Conservation (phyloP, 1,140 invertebrate species). For the Hesperophylax magnus region DNA sequence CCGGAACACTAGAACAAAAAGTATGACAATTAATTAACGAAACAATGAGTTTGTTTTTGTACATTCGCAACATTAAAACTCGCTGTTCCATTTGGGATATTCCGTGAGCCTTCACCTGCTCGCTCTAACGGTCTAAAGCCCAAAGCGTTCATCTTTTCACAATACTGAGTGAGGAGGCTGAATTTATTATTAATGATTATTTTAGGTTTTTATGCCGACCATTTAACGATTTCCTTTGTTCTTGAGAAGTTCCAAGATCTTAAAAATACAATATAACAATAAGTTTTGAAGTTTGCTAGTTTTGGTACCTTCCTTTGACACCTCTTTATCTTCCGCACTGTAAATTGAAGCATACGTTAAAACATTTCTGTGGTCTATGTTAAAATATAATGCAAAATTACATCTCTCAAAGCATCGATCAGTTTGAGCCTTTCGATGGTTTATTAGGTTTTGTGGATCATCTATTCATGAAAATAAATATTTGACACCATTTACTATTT, state of each 20-base stretch:
- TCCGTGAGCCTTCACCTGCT: conserved; percentile 27
- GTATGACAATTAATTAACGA: conserved; percentile 31
- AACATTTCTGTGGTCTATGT: no score
- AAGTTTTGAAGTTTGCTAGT: not conserved
- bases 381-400: no score
- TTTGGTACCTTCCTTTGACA: not conserved
- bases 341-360: not conserved
- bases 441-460: no score
- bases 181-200: conserved; percentile 5
- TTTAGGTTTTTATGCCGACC: not conserved
- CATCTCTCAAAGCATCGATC: no score
- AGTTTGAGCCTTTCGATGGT: no score
- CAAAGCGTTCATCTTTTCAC: conserved; percentile 25
- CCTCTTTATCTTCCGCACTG: not conserved
- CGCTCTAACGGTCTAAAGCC: conserved; percentile 24
- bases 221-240: conserved; percentile 14
- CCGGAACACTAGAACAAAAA: conserved; percentile 20
- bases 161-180: not conserved
- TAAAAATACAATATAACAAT: no score
- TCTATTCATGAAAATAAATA: no score
- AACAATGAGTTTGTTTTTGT: conserved; percentile 39
- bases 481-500: no score
- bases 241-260: not conserved
- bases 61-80: conserved; percentile 20
- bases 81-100: conserved; percentile 29